Evolutionary conservation across 2,888 invertebrate species (phyloP).

Genomic region (Gari tellinella): DNA sequence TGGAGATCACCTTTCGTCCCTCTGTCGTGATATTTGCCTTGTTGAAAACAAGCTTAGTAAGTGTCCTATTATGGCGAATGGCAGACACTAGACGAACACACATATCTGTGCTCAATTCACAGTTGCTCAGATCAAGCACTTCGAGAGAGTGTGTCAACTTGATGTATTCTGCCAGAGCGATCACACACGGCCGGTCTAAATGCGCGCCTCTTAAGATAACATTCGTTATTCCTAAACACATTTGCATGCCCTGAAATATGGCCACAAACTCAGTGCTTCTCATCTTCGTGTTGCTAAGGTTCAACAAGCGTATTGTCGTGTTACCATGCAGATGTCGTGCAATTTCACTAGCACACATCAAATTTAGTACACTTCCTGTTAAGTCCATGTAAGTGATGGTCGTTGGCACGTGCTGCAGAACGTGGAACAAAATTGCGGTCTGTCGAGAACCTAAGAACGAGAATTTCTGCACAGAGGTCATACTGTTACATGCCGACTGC

Average conservation of each 20-base stretch:
- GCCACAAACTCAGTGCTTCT: slow-evolving; percentile 71
- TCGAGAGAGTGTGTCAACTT: slow-evolving; percentile 68
- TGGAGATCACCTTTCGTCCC: slow-evolving; percentile 55
- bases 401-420: slow-evolving; percentile 74
- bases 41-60: slow-evolving; percentile 64
- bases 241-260: slow-evolving; percentile 74
- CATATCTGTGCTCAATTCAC: slow-evolving; percentile 71
- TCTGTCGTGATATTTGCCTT: slow-evolving; percentile 66
- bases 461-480: slow-evolving; percentile 67
- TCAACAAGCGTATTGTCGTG: slow-evolving; percentile 49
- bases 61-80: slow-evolving; percentile 63
- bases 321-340: slow-evolving; percentile 70
- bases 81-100: slow-evolving; percentile 67
- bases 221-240: slow-evolving; percentile 86
- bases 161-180: slow-evolving; percentile 69
- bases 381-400: slow-evolving; percentile 67
- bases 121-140: slow-evolving; percentile 73
- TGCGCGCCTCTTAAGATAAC: slow-evolving; percentile 98
- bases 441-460: slow-evolving; percentile 68
- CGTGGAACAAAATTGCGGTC: slow-evolving; percentile 72
- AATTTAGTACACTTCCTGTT: slow-evolving; percentile 70
- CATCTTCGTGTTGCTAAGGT: slow-evolving; percentile 68
- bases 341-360: slow-evolving; percentile 75
- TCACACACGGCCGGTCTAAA: slow-evolving; percentile 86
- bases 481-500: slow-evolving; percentile 70